Percentiles rank a stretch among this genome's conserved stretches.
These are phyloP conservation scores for Drosophila cardini DNA, from an alignment of 1,140 invertebrate genomes.

Conservation along the genomic window DNA sequence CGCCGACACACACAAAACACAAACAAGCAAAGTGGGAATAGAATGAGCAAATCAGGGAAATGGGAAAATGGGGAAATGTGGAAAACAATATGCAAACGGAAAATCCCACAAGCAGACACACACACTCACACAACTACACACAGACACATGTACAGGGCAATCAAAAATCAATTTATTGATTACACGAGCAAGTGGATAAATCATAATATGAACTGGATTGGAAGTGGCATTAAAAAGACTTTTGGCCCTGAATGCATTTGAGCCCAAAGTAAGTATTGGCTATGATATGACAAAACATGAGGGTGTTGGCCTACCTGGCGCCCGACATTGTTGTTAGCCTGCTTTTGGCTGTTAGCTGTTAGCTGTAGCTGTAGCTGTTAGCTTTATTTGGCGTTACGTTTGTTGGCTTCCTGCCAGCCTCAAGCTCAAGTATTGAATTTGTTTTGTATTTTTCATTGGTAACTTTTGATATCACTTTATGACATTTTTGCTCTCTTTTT, in stretches of 20 bases:
- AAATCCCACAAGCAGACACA: constrained; percentile 44
- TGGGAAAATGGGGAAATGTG: constrained; percentile 22
- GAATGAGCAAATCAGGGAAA: background rate
- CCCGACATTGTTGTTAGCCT: constrained; percentile 59
- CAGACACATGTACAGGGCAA: constrained; percentile 24
- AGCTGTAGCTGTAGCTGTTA: constrained; percentile 16
- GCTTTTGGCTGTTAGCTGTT: constrained; percentile 23
- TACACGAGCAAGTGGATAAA: constrained; percentile 52
- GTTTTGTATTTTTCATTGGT: constrained; percentile 40
- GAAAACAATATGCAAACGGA: constrained; percentile 37
- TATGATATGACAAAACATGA: constrained; percentile 15
- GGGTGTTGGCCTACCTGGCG: constrained; percentile 64
- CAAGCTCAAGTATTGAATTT: constrained; percentile 26
- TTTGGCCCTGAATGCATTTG: constrained; percentile 32
- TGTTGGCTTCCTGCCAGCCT: constrained; percentile 62
- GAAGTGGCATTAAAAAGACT: constrained; percentile 7
- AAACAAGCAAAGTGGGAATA: background rate
- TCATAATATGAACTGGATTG: constrained; percentile 51
- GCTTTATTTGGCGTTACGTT: constrained; percentile 32
- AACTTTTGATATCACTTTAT: background rate
- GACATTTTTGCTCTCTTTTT: constrained; percentile 28
- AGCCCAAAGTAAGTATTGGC: background rate
- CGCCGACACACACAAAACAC: constrained; percentile 46
- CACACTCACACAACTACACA: background rate
- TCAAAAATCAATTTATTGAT: constrained; percentile 84